Percentiles rank a stretch among this genome's conserved stretches.
Conservation (phyloP, 2,113 vertebrate species). For the Hippocampus mohnikei region DNA sequence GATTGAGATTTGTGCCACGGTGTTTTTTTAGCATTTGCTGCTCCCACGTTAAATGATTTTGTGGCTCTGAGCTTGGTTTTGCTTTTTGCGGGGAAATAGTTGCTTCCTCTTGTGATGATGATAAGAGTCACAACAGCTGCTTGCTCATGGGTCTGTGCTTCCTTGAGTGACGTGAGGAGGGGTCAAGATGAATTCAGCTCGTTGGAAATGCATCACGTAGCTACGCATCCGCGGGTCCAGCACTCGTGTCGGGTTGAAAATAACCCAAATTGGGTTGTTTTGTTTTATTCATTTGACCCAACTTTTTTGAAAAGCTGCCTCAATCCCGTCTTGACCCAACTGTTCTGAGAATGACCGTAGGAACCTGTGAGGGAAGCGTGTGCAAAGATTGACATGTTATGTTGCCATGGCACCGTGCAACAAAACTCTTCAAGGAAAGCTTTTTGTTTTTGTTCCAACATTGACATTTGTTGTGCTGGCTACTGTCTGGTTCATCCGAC, state of each 20-base stretch:
- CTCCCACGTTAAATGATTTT: background rate
- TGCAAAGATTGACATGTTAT: conserved; percentile 40
- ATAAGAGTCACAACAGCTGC: conserved; percentile 16
- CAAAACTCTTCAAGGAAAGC: conserved; percentile 27
- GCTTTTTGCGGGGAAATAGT: background rate
- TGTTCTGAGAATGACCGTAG: background rate
- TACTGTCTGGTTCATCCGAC: conserved; percentile 13
- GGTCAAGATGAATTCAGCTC: conserved; percentile 29
- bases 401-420: conserved; percentile 38
- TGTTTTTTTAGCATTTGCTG: background rate
- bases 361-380: conserved; percentile 35
- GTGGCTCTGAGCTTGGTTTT: background rate
- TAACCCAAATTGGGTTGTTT: too few relatives aligned
- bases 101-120: background rate
- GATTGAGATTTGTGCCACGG: background rate
- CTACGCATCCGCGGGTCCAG: background rate
- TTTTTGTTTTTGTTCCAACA: conserved; percentile 15
- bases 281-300: too few relatives aligned
- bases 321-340: too few relatives aligned
- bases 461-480: conserved; percentile 3
- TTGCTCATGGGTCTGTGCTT: background rate
- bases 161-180: conserved; percentile 32
- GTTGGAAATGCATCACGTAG: conserved; percentile 17
- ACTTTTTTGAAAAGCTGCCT: too few relatives aligned
- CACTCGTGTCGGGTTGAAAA: too few relatives aligned